Percentiles rank a stretch among this genome's conserved stretches.
Conservation (phyloP, 2,113 vertebrate genomes). For the Chloebia gouldiae region DNA sequence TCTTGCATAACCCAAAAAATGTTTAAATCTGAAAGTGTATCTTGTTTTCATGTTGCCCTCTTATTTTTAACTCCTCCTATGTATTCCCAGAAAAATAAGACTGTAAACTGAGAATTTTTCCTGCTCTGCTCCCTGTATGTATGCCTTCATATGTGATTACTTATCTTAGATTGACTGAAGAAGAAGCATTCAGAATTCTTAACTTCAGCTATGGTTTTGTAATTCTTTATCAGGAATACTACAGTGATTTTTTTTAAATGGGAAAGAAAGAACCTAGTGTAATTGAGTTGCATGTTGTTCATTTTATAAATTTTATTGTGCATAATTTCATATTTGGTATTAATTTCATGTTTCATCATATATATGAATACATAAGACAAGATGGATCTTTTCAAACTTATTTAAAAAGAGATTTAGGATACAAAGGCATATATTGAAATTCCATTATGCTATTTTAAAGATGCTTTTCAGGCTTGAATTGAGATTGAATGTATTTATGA, state of each 20-base stretch:
- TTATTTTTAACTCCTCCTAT: neutral
- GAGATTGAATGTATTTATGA: neutral
- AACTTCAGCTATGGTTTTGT: neutral
- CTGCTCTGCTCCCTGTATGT: neutral
- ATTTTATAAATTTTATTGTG: neutral
- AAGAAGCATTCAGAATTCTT: neutral
- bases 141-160: neutral
- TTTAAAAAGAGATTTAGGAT: neutral
- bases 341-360: neutral
- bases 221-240: neutral
- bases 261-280: neutral
- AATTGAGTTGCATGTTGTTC: rapidly evolving
- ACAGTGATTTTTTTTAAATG: neutral
- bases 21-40: neutral
- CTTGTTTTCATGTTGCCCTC: neutral
- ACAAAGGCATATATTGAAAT: neutral
- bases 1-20: neutral
- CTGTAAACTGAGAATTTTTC: neutral
- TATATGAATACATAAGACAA: neutral
- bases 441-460: neutral
- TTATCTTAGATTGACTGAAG: neutral
- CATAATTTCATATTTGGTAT: neutral
- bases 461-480: neutral
- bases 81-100: neutral
- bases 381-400: neutral